phyloP scores from a whole-genome alignment of 2,113 vertebrate genomes.

The Neopipo cinnamomea region DNA sequence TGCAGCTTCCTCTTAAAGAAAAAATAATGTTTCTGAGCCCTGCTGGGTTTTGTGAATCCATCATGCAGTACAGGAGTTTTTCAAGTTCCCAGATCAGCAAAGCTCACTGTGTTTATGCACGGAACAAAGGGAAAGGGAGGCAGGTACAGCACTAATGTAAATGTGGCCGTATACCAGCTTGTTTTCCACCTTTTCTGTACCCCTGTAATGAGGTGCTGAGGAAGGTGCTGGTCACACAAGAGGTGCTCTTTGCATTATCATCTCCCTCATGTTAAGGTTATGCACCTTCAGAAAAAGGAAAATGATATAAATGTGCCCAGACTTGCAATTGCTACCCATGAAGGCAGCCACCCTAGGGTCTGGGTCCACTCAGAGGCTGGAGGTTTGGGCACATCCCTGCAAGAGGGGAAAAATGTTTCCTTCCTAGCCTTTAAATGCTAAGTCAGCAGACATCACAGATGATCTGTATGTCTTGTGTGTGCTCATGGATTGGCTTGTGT shows the following conservation, averaged over 20 bases:
- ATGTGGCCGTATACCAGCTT: neutral
- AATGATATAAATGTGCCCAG: neutral
- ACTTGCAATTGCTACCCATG: neutral
- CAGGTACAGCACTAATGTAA: neutral
- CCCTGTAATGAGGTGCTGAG: neutral
- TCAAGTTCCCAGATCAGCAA: neutral
- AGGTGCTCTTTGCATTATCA: neutral
- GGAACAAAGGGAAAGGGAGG: neutral
- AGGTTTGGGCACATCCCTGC: neutral
- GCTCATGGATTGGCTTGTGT: neutral
- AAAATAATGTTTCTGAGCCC: neutral
- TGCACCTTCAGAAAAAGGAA: neutral
- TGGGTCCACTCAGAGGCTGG: neutral
- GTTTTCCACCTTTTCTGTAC: neutral
- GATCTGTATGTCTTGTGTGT: neutral
- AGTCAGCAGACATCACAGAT: neutral
- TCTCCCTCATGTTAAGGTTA: neutral
- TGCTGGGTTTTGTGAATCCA: neutral
- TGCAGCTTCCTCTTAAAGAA: neutral
- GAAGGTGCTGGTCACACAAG: neutral
- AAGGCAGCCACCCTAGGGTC: neutral
- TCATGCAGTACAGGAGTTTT: neutral
- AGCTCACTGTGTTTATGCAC: neutral
- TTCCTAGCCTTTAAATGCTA: neutral
- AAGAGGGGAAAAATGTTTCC: neutral